These are phyloP conservation scores for Nomada lathburiana DNA, from an alignment of 2,888 invertebrate genomes.

Conservation along the genomic window DNA sequence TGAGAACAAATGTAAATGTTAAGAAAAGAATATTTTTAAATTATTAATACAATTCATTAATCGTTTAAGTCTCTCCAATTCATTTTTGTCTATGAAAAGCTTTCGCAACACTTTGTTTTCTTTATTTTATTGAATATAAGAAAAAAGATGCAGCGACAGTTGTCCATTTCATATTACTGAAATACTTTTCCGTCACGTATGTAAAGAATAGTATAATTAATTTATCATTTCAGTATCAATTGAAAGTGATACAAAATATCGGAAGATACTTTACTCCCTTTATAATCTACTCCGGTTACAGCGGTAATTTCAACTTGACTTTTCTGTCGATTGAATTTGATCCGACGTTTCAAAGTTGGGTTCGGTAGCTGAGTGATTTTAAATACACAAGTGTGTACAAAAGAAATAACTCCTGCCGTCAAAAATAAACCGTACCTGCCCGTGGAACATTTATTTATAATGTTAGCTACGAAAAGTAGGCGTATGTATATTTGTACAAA, in stretches of 20 bases:
- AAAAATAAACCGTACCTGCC: conserved; percentile 82
- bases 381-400: conserved; percentile 34
- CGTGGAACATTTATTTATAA: conserved; percentile 83
- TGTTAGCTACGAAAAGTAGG: conserved; percentile 65
- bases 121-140: conserved; percentile 5
- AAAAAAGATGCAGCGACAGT: background rate
- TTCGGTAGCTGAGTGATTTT: conserved; percentile 30
- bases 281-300: background rate
- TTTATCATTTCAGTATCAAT: background rate
- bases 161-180: background rate
- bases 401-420: conserved; percentile 68
- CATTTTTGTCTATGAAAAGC: background rate
- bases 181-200: conserved; percentile 12
- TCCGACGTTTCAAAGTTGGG: conserved; percentile 8
- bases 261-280: background rate
- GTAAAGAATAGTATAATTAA: conserved; percentile 8
- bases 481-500: conserved; percentile 75
- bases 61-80: background rate
- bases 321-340: conserved; percentile 7
- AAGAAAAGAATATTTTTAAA: background rate
- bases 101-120: background rate
- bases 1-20: background rate
- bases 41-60: background rate
- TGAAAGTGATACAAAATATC: background rate
- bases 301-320: background rate